Evolutionary conservation across 2,797 vertebrate genomes (phyloP).

Genomic region (Natrix natrix): DNA sequence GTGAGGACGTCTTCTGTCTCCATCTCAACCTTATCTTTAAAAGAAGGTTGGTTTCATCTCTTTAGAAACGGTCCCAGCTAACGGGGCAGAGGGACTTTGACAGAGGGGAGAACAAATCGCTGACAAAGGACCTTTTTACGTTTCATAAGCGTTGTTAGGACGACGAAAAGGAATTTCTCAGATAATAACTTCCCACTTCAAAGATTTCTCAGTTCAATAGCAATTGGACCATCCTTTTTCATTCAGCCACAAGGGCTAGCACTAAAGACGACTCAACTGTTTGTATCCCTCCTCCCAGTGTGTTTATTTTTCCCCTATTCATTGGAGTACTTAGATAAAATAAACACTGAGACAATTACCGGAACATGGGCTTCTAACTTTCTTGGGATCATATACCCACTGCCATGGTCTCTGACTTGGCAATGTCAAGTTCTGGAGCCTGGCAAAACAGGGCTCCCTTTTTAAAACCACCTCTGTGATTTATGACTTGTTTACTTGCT

Average conservation of each 20-base stretch:
- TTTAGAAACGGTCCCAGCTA: slow-evolving; percentile 84
- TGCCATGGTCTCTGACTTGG: slow-evolving; percentile 56
- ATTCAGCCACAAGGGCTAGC: slow-evolving; percentile 84
- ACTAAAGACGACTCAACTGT: slow-evolving; percentile 88
- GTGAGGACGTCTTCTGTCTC: slow-evolving; percentile 63
- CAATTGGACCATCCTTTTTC: slow-evolving; percentile 90
- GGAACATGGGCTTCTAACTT: slow-evolving; percentile 84
- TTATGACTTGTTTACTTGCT: background rate
- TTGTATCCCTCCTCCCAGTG: slow-evolving; percentile 77
- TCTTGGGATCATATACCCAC: slow-evolving; percentile 66
- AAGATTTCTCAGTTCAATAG: slow-evolving; percentile 90
- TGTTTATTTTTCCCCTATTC: slow-evolving; percentile 89
- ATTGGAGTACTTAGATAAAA: slow-evolving; percentile 83
- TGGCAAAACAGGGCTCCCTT: background rate
- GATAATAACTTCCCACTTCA: slow-evolving; percentile 93
- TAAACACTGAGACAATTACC: slow-evolving; percentile 91
- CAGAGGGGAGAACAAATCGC: slow-evolving; percentile 92
- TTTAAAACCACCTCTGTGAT: background rate
- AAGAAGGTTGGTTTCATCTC: slow-evolving; percentile 77
- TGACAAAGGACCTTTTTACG: slow-evolving; percentile 93
- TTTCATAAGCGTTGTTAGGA: slow-evolving; percentile 98
- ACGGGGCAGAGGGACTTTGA: slow-evolving; percentile 84
- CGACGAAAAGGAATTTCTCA: slow-evolving; percentile 92
- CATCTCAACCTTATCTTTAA: slow-evolving; percentile 69
- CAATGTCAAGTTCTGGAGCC: slow-evolving; percentile 58